phyloP scores from a whole-genome alignment of 2,888 invertebrate genomes.

The Apoderus coryli region DNA sequence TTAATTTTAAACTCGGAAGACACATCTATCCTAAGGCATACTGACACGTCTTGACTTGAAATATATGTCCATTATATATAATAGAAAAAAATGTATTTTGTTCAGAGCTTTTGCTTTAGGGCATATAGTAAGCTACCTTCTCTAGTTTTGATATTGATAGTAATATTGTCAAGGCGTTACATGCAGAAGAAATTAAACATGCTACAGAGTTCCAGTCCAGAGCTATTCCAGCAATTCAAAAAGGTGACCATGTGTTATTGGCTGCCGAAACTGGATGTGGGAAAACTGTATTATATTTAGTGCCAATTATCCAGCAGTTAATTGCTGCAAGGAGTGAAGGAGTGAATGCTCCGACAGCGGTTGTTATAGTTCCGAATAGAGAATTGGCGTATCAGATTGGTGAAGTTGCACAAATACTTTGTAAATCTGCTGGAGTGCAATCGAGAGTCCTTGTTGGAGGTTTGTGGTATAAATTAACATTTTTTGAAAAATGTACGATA shows the following conservation, averaged over 20 bases:
- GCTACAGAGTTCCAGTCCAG: constrained; percentile 53
- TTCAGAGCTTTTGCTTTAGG: too few species aligned
- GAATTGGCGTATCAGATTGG: constrained; percentile 64
- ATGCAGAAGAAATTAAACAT: constrained; percentile 37
- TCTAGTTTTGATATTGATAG: constrained; percentile 31
- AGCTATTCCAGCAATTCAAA: constrained; percentile 52
- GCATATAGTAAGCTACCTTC: too few species aligned
- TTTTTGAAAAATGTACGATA: not conserved
- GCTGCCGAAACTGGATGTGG: constrained; percentile 94
- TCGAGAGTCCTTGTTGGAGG: constrained; percentile 49
- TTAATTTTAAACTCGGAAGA: too few species aligned
- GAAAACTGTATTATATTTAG: constrained; percentile 77
- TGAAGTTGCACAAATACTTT: constrained; percentile 44
- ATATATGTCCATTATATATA: too few species aligned
- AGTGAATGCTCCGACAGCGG: constrained; percentile 57
- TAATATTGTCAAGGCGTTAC: constrained; percentile 36
- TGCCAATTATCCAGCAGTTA: constrained; percentile 63
- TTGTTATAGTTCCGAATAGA: constrained; percentile 72
- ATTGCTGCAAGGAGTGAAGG: constrained; percentile 32
- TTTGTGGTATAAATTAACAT: constrained; percentile 3
- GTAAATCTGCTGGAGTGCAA: constrained; percentile 42
- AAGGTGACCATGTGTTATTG: constrained; percentile 54
- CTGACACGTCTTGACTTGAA: too few species aligned
- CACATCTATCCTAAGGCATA: too few species aligned
- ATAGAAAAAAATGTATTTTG: too few species aligned